Evolutionary conservation across 2,797 vertebrate genomes (phyloP).

Genomic region (Myiotriccus ornatus): DNA sequence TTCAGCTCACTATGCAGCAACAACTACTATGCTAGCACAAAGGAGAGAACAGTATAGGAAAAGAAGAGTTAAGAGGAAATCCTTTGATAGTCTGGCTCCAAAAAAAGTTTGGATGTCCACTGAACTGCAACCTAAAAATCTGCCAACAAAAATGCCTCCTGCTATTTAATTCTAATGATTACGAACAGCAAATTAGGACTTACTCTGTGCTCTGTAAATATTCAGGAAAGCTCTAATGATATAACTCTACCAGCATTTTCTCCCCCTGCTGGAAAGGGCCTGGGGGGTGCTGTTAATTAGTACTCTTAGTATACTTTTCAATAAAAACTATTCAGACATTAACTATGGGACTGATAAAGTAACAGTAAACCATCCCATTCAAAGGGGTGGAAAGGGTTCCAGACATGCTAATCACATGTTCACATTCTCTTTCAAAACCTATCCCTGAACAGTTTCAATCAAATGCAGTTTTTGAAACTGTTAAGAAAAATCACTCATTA

Average conservation of each 20-base stretch:
- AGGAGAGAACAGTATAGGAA: background rate
- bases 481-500: background rate
- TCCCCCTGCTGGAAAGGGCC: constrained; percentile 40
- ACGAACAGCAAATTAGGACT: background rate
- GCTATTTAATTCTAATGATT: background rate
- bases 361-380: background rate
- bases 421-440: background rate
- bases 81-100: background rate
- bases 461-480: background rate
- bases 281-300: background rate
- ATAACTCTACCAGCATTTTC: background rate
- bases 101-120: background rate
- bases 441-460: background rate
- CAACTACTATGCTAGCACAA: background rate
- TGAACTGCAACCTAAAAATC: background rate
- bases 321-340: background rate
- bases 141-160: background rate
- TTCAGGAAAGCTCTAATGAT: background rate
- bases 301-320: background rate
- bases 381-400: background rate
- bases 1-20: background rate
- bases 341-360: background rate
- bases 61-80: background rate
- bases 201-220: background rate
- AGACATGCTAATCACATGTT: background rate